Conservation (phyloP, 2,113 vertebrate genomes). For the Ploceus nigricollis region DNA sequence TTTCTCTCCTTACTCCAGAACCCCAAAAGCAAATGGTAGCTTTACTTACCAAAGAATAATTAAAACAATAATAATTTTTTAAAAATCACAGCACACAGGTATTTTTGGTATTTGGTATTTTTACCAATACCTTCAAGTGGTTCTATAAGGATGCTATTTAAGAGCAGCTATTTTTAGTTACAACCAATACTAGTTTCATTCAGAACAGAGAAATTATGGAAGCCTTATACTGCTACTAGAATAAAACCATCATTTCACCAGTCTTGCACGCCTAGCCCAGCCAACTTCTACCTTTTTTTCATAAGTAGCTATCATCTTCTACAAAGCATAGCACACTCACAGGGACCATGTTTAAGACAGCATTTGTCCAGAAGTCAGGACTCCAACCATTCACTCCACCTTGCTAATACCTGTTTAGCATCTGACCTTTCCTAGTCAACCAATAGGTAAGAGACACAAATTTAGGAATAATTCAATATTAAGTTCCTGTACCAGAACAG, state of each 20-base stretch:
- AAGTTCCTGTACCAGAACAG: neutral
- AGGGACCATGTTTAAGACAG: neutral
- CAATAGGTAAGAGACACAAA: neutral
- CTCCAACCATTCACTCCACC: neutral
- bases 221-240: neutral
- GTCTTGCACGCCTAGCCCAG: neutral
- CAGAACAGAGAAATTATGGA: neutral
- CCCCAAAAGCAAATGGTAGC: neutral
- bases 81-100: rapidly evolving
- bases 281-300: neutral
- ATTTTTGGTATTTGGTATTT: too few relatives aligned
- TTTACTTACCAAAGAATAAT: neutral
- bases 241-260: neutral
- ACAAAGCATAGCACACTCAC: neutral
- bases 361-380: neutral
- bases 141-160: neutral
- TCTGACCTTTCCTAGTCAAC: neutral
- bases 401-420: neutral
- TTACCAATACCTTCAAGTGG: neutral
- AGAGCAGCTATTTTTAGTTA: neutral
- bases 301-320: neutral
- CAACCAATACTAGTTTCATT: neutral
- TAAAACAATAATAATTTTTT: neutral
- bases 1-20: neutral
- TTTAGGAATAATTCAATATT: neutral